Base-by-base conservation (phyloP, 2,797 vertebrate genomes). In the Anguilla obscura region DNA sequence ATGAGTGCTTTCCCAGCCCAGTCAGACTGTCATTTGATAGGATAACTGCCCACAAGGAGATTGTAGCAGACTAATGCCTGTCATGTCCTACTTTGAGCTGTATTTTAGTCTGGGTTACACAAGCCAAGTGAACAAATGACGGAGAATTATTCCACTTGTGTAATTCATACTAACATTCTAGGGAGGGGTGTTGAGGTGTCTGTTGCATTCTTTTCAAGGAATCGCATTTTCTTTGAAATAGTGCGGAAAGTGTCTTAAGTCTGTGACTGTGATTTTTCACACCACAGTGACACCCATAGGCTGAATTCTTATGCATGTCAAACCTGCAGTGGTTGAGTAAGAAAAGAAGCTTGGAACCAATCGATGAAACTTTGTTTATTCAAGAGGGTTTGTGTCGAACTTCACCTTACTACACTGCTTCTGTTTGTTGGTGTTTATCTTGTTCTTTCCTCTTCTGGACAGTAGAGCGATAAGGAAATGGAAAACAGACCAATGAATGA, bases 51-150 rank as follows among this genome's bases (percentile, higher is more conserved):
- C 40, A 48, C 40, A 82, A 50, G 8, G 18, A 48, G 21, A 48
- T 50, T 82, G 45, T 50, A 82, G 36, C 0, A 80, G 21, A 18
- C 45, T 50, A 24, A 82, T 50, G 18, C 45, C 18, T 3, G 40
- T 82, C 40, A 50, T 82, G 79, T 82, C 79, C 79, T 45, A 50
- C 45, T 82, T 82, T 48, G 24, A 48, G 79, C 79, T 50, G 21
- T 82, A 50, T 80, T 80, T 80, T 48, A 21, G 79, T 82, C 79
- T 6, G 24, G 40, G 40, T 82, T 82, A 82, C 79, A 50, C 40
- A 82, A 50, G 79, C 45, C 74, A 45, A 74, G 74, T 12, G 30
- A 40, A 50, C 21, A n/a, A 82, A 45, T 9, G 21, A 21, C 0
- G 24, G 18, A 24, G 40, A 48, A 48, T 48, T 6, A 48, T 45